These are phyloP conservation scores for Trinorchestia longiramus DNA, from an alignment of 1,140 invertebrate species.

Conservation along the genomic window DNA sequence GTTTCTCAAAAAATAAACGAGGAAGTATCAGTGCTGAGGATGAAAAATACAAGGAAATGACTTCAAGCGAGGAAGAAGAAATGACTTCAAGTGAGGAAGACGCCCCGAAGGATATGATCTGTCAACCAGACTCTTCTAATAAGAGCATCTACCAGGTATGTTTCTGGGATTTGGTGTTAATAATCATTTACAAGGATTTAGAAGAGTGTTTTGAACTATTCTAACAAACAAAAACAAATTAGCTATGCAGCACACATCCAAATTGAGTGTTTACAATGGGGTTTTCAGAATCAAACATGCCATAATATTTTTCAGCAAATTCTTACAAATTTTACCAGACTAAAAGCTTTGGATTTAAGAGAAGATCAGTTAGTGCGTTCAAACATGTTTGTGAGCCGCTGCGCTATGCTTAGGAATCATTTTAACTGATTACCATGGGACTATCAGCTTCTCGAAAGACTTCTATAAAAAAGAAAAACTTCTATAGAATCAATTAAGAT, in stretches of 20 bases:
- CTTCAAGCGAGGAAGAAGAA: not conserved
- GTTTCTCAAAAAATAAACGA: not conserved
- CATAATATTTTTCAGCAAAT: not conserved
- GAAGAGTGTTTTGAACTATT: not conserved
- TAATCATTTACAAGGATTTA: not conserved
- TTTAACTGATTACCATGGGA: too few relatives aligned
- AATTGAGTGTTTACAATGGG: not conserved
- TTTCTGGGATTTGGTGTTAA: not conserved
- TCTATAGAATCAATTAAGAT: too few relatives aligned
- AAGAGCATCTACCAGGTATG: not conserved
- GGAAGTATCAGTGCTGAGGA: not conserved
- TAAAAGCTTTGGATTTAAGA: not conserved
- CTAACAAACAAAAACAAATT: not conserved
- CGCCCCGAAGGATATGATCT: not conserved
- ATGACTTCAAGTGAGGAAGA: constrained; percentile 16
- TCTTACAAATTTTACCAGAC: not conserved
- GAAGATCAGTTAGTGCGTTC: not conserved
- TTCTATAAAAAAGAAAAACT: too few relatives aligned
- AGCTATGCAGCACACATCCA: not conserved
- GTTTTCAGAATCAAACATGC: not conserved
- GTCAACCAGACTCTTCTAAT: not conserved
- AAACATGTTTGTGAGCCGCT: not conserved
- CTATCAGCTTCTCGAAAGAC: too few relatives aligned
- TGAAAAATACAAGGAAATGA: not conserved
- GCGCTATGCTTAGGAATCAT: not conserved